Base-by-base conservation (phyloP, 2,888 invertebrate species). In the Ommatoiulus sabulosus region DNA sequence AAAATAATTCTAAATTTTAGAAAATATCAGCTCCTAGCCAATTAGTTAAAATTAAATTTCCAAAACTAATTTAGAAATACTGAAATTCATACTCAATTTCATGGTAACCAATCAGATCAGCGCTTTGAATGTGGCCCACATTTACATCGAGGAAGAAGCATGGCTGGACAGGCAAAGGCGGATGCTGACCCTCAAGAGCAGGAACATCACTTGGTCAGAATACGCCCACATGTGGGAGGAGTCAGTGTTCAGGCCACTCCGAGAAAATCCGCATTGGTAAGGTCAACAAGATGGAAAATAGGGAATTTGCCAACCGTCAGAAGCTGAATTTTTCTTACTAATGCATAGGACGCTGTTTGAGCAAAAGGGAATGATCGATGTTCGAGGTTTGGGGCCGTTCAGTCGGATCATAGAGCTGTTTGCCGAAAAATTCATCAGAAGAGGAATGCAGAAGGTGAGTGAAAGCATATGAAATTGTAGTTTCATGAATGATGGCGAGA, bases 171-270 rank as follows among this genome's bases (percentile, higher is more conserved):
- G 44, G 24, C 12, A 20, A 3, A 44, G 86, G n/a, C 86, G 86
- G 24, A 86, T 12, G 24, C 48, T 86, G 43, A 48, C 48, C 46
- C 48, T 86, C 5, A 86, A 86, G n/a, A 86, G 86, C 86, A 10
- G n/a, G 15, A 86, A 86, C n/a, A 44, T 86, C 44, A 86, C 86
- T 5, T 86, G 86, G 86, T 44, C 44, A 5, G 46, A 86, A n/a
- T 86, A 86, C 46, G 86, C 86, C 24, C 86, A 86, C 44, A 24
- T 86, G 46, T 86, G 86, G 86, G 86, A 86, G 46, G 86, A 86
- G 44, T 86, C 86, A 3, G 86, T 46, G 12, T 86, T 86, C n/a
- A 44, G 46, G n/a, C 86, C 86, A n/a, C 44, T 48, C 10, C 1
- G 86, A 44, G 86, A 86, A 17, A 86, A 86, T 46, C 86, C 86